Conservation (phyloP, 2,113 vertebrate species). For the Hydropotes inermis region DNA sequence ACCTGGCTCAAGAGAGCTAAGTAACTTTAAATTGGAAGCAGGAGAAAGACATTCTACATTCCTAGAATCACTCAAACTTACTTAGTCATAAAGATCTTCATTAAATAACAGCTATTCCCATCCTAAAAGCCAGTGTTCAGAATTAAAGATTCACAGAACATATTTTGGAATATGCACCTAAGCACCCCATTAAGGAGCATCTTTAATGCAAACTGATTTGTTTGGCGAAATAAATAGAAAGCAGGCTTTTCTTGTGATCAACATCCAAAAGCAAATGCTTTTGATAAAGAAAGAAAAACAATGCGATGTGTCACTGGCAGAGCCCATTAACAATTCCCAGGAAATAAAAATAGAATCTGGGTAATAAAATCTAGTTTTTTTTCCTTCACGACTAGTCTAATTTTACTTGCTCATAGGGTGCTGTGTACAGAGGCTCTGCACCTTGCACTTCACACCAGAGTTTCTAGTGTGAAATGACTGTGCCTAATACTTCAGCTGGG, state of each 20-base stretch:
- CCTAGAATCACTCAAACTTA: not conserved
- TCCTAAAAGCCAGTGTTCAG: not conserved
- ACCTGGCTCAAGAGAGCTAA: not conserved
- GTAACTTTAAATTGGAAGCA: not conserved
- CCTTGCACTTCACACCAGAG: not conserved
- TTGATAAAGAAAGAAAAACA: not conserved
- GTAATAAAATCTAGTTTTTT: not conserved
- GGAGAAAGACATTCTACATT: not conserved
- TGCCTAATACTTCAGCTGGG: not conserved
- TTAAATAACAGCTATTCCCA: not conserved
- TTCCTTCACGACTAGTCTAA: not conserved
- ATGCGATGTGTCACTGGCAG: not conserved
- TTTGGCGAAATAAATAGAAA: not conserved
- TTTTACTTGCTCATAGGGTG: not conserved
- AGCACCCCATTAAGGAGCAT: not conserved
- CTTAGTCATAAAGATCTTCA: not conserved
- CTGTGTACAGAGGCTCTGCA: not conserved
- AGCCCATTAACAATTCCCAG: not conserved
- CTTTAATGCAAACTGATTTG: not conserved
- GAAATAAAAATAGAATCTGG: not conserved
- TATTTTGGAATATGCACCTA: not conserved
- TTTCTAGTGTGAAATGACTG: not conserved
- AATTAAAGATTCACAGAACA: not conserved
- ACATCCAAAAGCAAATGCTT: conserved; percentile 4
- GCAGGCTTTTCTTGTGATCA: not conserved